Evolutionary conservation across 2,797 vertebrate species (phyloP), one percentile per base, ranked within the genome.

Genomic region (Rachycentron canadum): DNA sequence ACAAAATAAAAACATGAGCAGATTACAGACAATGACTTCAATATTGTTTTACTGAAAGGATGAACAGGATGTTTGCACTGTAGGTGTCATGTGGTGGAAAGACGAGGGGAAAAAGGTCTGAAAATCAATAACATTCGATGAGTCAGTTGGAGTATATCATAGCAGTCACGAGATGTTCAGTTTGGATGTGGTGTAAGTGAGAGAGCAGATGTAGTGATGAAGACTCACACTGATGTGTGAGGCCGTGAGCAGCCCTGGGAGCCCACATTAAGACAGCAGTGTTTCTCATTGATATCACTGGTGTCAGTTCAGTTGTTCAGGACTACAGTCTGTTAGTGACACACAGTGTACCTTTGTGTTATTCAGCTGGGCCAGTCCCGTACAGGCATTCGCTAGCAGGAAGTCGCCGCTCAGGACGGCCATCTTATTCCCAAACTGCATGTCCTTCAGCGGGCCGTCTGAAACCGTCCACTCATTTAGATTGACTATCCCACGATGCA

Each of bases 401-500:
- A 99, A 99, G 93, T 99, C 98, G 21, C 98, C 98, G 56, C 97
- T 98, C 86, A 99, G 85, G 85, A 99, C 92, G 2, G 98, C 98
- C 95, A 99, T 98, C 95, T 99, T 99, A 92, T 99, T 99, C 84
- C 98, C 98, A 93, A 99, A 99, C 76, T 97, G 94, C 98, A 99
- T 98, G 91, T 99, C 98, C 89, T 98, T 98, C 82, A 98, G 91
- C 0, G 96, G 95, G 21, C 97, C 97, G 8, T 99, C 97, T 0
- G 97, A 97, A 32, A 94, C 91, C 1, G 96, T 98, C 92, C 97
- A 95, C 81, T 98, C 97, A 76, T 95, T 96, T 67, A 99, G 93
- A 70, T 99, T 94, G 19, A 99, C 98, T 60, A 99, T 97, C 53
- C 97, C 98, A 73, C 97, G 97, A 88, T 99, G 98, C 87, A 99